Percentiles rank a stretch among this genome's conserved stretches.
phyloP scores from a whole-genome alignment of 2,797 vertebrate species.

The Arvicola amphibius region DNA sequence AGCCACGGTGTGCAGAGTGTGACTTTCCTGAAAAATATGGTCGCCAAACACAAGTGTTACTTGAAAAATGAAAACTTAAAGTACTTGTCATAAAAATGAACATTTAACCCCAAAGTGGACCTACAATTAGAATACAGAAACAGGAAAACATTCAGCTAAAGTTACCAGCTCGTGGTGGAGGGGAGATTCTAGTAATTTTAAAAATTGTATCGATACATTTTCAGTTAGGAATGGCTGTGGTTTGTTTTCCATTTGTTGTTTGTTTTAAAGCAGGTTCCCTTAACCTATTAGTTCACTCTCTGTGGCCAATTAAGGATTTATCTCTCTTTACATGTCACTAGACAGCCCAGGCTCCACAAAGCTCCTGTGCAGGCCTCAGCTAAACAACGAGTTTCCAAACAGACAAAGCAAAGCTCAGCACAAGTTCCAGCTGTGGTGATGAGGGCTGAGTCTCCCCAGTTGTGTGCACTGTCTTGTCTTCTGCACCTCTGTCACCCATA shows the following conservation, averaged over 20 bases:
- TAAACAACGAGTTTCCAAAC: background rate
- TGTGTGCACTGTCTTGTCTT: background rate
- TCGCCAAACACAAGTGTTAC: background rate
- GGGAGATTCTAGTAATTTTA: background rate
- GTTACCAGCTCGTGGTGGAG: background rate
- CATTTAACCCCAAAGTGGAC: background rate
- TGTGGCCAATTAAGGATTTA: background rate
- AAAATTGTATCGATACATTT: background rate
- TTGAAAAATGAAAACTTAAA: background rate
- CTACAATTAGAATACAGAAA: conserved; percentile 3
- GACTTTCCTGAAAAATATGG: conserved; percentile 39
- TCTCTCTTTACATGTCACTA: background rate
- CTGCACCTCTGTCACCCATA: background rate
- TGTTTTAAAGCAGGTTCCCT: background rate
- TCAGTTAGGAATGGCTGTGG: background rate
- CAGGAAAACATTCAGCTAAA: background rate
- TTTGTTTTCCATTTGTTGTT: background rate
- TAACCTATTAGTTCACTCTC: background rate
- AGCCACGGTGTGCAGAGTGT: background rate
- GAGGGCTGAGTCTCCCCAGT: background rate
- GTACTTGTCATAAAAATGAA: background rate
- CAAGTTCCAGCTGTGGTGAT: background rate
- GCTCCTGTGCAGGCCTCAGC: background rate
- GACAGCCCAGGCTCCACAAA: background rate
- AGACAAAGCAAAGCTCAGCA: background rate